A percentile compares a stretch with the other conserved stretches of the same genome.
These are phyloP conservation scores for Scolanthus callimorphus DNA, from an alignment of 92 coral and sea anemone genomes.

Conservation along the genomic window DNA sequence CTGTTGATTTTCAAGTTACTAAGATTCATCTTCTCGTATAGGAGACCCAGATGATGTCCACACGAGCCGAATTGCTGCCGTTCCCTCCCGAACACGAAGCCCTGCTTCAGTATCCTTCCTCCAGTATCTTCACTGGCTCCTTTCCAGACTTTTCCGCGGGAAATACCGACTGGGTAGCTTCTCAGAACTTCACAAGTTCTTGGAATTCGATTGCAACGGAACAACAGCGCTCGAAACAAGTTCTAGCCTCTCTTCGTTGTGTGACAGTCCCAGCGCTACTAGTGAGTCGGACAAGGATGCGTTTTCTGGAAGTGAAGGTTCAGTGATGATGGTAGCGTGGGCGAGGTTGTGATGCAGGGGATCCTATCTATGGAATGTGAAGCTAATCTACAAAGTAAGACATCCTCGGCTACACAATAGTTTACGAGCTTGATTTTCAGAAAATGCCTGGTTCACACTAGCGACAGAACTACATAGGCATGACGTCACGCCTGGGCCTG, in stretches of 20 bases:
- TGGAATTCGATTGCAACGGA: background rate
- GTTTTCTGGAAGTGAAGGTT: conserved; percentile 9
- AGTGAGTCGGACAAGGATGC: conserved; percentile 23
- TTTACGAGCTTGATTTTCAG: no score
- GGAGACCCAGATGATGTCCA: no score
- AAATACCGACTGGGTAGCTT: background rate
- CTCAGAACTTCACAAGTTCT: background rate
- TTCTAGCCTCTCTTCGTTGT: background rate
- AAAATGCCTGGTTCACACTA: no score
- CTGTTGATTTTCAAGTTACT: no score
- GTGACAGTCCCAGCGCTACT: conserved; percentile 5
- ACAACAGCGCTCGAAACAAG: background rate
- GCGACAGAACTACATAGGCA: no score
- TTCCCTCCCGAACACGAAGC: no score
- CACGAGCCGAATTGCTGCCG: no score
- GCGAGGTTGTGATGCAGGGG: background rate
- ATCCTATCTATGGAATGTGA: background rate
- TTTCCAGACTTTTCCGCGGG: conserved; percentile 14
- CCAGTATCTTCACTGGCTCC: conserved; percentile 16
- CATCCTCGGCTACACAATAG: no score
- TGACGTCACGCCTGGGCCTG: no score
- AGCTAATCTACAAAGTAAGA: background rate
- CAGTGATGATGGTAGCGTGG: background rate
- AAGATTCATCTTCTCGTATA: no score
- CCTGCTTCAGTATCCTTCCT: no score